Evolutionary conservation across 2,888 invertebrate species (phyloP), one percentile per base, ranked within the genome.

Genomic region (Mactromeris polynyma): DNA sequence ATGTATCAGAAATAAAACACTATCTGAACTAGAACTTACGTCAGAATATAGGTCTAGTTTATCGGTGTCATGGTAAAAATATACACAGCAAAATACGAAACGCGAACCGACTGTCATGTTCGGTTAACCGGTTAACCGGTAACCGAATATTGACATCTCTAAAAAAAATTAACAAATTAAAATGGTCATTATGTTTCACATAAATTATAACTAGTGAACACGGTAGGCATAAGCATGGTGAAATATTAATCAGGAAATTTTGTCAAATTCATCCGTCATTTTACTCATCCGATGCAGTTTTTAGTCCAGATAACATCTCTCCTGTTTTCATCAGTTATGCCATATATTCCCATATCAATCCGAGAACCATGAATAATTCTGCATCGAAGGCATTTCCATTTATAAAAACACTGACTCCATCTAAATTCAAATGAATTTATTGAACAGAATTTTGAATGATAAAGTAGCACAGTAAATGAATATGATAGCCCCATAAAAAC

Each of bases 361-460:
- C 73, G 4, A 36, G 73, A 73, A 73, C 17, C 36, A 36, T 73
- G 73, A 73, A 73, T 73, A 36, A 73, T 73, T 73, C 73, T 33
- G 19, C 33, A 36, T 36, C 73, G 19, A 33, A 19, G 26, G 14
- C 33, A 73, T 73, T 73, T 36, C 36, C 73, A 73, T 73, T 73
- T 73, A 36, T 33, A 83, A 73, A 83, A 31, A 82, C 26, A 73
- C 17, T 73, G 69, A 46, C 83, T 73, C 42, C 73, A 73, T 83
- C 73, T 83, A 46, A 83, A 83, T 83, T 83, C 83, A 83, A 54
- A 69, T 83, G 73, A 83, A 46, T 83, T 83, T 83, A 83, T 83
- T 73, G 38, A 73, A 73, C 36, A 38, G 58, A 69, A 81, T 64
- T 64, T 69, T 64, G 64, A 64, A 82, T 69, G 64, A 82, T 82